A percentile compares a stretch with the other conserved stretches of the same genome.
These are phyloP conservation scores for Drosophila chauvacae DNA, from an alignment of 1,140 invertebrate species.

Conservation along the genomic window DNA sequence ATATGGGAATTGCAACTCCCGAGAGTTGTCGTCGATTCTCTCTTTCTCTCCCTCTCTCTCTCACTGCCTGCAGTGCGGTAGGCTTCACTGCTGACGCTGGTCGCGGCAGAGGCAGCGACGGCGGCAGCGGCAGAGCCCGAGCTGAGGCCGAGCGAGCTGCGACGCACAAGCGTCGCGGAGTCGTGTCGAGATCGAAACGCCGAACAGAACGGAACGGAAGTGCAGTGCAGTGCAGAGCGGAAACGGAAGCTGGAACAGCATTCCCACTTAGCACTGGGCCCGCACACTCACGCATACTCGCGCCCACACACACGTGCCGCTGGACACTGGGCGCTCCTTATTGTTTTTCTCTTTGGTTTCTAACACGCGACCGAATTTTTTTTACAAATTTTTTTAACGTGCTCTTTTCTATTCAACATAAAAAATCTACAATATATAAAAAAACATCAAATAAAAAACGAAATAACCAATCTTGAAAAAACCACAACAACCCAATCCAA, in stretches of 20 bases:
- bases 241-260: slow-evolving; percentile 70
- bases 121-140: slow-evolving; percentile 4
- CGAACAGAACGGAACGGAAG: slow-evolving; percentile 54
- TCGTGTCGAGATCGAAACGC: slow-evolving; percentile 76
- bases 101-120: slow-evolving; percentile 4
- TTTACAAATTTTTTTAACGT: slow-evolving; percentile 70
- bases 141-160: slow-evolving; percentile 24
- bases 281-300: slow-evolving; percentile 21
- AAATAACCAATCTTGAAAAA: slow-evolving; percentile 1
- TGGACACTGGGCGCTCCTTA: slow-evolving; percentile 16
- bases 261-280: slow-evolving; percentile 54
- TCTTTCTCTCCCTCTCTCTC: not conserved
- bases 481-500: slow-evolving; percentile 7
- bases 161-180: slow-evolving; percentile 44
- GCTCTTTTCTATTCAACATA: slow-evolving; percentile 45
- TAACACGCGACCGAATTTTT: slow-evolving; percentile 27
- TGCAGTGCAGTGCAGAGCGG: slow-evolving; percentile 78
- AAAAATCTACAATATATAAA: slow-evolving; percentile 8
- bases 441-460: not conserved
- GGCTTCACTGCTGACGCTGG: slow-evolving; percentile 1
- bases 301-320: slow-evolving; percentile 16
- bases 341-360: slow-evolving; percentile 14
- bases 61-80: slow-evolving; percentile 10
- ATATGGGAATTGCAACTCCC: slow-evolving; percentile 24
- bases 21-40: slow-evolving; percentile 1